A percentile compares a stretch with the other conserved stretches of the same genome.
These are phyloP conservation scores for Ceyx melanurus DNA, from an alignment of 2,113 vertebrate genomes.

Conservation along the genomic window DNA sequence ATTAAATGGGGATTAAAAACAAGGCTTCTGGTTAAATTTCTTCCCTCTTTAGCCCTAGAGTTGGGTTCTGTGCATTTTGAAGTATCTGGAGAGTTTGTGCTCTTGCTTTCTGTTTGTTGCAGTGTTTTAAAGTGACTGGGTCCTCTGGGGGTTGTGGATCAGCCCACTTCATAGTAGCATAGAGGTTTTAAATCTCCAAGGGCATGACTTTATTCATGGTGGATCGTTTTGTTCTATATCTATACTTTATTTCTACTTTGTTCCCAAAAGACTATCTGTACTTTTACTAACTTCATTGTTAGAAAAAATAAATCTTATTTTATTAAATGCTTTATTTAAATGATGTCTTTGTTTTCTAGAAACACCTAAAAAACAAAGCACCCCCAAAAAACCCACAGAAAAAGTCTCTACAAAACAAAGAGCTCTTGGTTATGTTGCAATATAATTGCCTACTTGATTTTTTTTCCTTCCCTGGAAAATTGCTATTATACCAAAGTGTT, in stretches of 20 bases:
- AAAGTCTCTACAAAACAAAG: background rate
- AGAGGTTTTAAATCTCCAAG: background rate
- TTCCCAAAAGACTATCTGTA: background rate
- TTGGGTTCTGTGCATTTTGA: background rate
- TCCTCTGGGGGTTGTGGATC: background rate
- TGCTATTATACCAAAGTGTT: background rate
- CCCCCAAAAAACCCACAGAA: fast-evolving
- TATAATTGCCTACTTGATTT: background rate
- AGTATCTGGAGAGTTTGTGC: background rate
- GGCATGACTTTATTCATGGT: background rate
- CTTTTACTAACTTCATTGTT: background rate
- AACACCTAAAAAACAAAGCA: background rate
- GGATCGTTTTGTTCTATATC: background rate
- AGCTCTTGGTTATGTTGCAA: background rate
- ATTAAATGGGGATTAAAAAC: background rate
- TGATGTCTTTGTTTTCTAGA: background rate
- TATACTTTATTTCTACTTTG: background rate
- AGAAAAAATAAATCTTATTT: background rate
- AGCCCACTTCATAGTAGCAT: background rate
- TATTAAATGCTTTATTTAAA: background rate
- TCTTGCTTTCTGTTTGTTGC: background rate
- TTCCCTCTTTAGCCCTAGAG: background rate
- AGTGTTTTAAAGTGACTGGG: background rate
- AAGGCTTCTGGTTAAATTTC: background rate
- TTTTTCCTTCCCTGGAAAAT: background rate